Evolutionary conservation across 2,797 vertebrate genomes (phyloP).

Genomic region (Columba guinea): DNA sequence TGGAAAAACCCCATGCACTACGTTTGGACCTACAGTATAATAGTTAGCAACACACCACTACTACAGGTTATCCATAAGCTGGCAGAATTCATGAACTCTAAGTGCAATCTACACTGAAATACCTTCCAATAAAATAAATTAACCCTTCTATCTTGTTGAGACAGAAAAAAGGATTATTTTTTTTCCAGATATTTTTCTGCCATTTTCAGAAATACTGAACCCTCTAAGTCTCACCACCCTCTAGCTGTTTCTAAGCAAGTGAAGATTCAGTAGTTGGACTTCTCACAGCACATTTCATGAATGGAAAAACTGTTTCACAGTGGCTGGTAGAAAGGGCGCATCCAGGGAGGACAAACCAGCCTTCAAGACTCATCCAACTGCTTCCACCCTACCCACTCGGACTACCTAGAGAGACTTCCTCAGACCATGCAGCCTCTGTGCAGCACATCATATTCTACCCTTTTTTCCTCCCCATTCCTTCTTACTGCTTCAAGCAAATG

Average conservation of each 20-base stretch:
- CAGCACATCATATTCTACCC: neutral
- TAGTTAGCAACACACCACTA: neutral
- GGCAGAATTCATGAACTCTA: neutral
- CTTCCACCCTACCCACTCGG: neutral
- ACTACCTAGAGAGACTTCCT: neutral
- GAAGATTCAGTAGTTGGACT: neutral
- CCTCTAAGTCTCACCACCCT: neutral
- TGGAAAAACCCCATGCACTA: rapidly evolving
- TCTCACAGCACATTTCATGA: neutral
- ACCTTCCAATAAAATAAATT: neutral
- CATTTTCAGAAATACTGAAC: neutral
- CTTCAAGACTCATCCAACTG: neutral
- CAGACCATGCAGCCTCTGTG: neutral
- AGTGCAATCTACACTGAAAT: neutral
- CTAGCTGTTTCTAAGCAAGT: neutral
- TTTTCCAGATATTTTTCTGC: neutral
- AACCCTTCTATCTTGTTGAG: neutral
- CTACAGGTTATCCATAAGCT: neutral
- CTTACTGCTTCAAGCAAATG: neutral
- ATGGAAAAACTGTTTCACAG: neutral
- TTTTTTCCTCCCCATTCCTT: neutral
- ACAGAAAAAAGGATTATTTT: neutral
- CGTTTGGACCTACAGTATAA: neutral
- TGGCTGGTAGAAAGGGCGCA: rapidly evolving
- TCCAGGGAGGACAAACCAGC: neutral